A percentile compares a stretch with the other conserved stretches of the same genome.
These are phyloP conservation scores for Aleiodes testaceus DNA, from an alignment of 2,888 invertebrate species.

Conservation along the genomic window DNA sequence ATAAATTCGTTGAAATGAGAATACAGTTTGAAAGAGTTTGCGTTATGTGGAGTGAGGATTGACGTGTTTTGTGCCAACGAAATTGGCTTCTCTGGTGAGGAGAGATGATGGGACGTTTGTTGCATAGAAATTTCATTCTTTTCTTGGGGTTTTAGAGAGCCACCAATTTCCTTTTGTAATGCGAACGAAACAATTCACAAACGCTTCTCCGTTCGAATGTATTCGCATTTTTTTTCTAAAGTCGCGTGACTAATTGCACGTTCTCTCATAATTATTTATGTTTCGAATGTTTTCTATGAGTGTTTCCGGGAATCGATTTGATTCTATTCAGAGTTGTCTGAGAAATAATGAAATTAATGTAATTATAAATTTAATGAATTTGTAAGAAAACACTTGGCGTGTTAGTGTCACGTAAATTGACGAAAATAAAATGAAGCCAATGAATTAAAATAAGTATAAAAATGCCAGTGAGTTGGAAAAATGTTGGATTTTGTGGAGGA, in stretches of 20 bases:
- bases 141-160: background rate
- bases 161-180: conserved; percentile 31
- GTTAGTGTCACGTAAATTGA: conserved; percentile 8
- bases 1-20: conserved; percentile 27
- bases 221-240: conserved; percentile 1
- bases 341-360: background rate
- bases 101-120: background rate
- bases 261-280: conserved; percentile 40
- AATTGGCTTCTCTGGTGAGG: conserved; percentile 3
- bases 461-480: background rate
- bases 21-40: conserved; percentile 16
- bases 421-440: conserved; percentile 9
- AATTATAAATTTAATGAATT: conserved; percentile 24
- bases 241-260: conserved; percentile 43
- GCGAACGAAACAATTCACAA: conserved; percentile 20
- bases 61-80: conserved; percentile 26
- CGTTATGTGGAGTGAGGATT: background rate
- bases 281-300: background rate
- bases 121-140: conserved; percentile 13
- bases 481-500: conserved; percentile 28
- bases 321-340: background rate
- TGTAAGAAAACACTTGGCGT: conserved; percentile 15
- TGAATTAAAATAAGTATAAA: background rate
- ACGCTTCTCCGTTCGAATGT: background rate
- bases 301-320: background rate